phyloP scores from a whole-genome alignment of 2,888 invertebrate species.

The Gryllus longicercus region DNA sequence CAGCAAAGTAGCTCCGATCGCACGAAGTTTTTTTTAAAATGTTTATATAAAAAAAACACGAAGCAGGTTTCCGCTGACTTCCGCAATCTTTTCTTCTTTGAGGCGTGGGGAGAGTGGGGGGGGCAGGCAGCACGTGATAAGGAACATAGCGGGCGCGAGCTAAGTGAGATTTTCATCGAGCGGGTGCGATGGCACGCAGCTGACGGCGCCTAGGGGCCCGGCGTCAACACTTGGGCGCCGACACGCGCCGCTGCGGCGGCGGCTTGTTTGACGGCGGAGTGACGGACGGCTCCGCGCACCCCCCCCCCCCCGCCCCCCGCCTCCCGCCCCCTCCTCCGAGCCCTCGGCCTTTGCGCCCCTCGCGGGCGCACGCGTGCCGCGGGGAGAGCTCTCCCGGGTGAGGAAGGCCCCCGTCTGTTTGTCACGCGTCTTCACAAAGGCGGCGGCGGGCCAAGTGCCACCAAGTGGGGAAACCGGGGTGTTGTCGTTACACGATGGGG shows the following conservation, averaged over 20 bases:
- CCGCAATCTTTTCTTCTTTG: not conserved
- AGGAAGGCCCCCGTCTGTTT: not conserved
- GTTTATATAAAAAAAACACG: too few relatives aligned
- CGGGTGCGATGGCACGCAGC: not conserved
- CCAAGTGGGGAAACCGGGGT: too few relatives aligned
- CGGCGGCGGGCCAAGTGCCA: too few relatives aligned
- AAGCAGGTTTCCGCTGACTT: too few relatives aligned
- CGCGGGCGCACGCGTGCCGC: not conserved
- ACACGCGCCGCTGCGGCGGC: not conserved
- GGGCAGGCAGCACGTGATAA: not conserved
- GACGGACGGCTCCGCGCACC: not conserved
- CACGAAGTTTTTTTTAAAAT: too few relatives aligned
- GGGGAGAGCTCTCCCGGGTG: not conserved
- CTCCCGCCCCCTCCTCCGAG: too few relatives aligned
- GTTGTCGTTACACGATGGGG: too few relatives aligned
- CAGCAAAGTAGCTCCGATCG: too few relatives aligned
- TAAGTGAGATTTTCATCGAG: not conserved
- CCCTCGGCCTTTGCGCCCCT: too few relatives aligned
- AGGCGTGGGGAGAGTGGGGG: not conserved
- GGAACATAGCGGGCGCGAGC: not conserved
- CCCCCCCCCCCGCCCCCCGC: too few relatives aligned
- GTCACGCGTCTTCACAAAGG: too few relatives aligned
- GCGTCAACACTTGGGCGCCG: not conserved
- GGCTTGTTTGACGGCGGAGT: not conserved
- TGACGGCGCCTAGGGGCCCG: not conserved